A percentile compares a stretch with the other conserved stretches of the same genome.
phyloP scores from a whole-genome alignment of 2,797 vertebrate genomes.

The Garrulus glandarius region DNA sequence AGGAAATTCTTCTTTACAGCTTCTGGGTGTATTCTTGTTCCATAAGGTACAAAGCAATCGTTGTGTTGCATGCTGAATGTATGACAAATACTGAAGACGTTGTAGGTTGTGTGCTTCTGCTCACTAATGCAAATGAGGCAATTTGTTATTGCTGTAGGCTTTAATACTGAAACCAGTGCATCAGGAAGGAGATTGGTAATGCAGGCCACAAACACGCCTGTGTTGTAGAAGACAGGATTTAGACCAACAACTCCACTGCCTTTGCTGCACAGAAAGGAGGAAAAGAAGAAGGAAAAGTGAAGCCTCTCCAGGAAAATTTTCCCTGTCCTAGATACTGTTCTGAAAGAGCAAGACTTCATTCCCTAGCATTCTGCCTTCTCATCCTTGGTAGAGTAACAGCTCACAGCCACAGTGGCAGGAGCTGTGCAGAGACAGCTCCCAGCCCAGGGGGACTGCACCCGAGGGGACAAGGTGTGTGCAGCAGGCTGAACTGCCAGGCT shows the following conservation, averaged over 20 bases:
- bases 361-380: neutral
- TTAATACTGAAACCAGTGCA: neutral
- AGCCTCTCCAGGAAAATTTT: neutral
- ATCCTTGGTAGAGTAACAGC: too few species aligned
- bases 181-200: neutral
- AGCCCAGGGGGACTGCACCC: too few species aligned
- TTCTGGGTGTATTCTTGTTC: neutral
- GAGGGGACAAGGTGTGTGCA: neutral
- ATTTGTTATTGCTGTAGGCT: neutral
- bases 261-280: neutral
- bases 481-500: neutral
- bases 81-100: neutral
- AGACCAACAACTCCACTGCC: neutral
- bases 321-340: neutral
- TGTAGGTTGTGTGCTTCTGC: neutral
- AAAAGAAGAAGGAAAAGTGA: neutral
- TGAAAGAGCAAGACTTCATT: neutral
- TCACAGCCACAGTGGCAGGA: neutral
- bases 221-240: neutral
- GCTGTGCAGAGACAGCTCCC: accelerated
- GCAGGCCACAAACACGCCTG: neutral
- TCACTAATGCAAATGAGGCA: neutral
- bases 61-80: neutral
- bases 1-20: neutral
- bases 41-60: neutral